phyloP scores from a whole-genome alignment of 2,113 vertebrate genomes.

The Lagopus muta region DNA sequence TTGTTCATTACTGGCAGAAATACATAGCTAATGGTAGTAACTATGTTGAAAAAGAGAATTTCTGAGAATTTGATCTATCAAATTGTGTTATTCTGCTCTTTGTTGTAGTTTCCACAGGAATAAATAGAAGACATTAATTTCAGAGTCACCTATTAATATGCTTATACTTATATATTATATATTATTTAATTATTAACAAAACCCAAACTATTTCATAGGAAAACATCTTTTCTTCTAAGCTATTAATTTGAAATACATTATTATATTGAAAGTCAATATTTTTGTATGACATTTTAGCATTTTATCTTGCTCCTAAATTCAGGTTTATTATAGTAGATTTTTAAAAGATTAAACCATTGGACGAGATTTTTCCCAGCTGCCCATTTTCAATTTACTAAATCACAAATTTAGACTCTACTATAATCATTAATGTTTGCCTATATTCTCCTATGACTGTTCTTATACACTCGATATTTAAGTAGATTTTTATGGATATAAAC shows the following conservation, averaged over 20 bases:
- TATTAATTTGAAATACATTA: neutral
- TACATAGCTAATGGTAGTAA: too few species aligned
- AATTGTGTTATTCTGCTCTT: too few species aligned
- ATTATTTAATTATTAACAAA: neutral
- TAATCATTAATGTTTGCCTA: neutral
- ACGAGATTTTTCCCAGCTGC: neutral
- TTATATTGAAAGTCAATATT: neutral
- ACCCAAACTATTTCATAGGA: neutral
- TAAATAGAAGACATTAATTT: neutral
- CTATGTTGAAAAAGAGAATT: too few species aligned
- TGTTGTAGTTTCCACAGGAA: too few species aligned
- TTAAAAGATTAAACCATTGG: neutral
- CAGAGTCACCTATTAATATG: neutral
- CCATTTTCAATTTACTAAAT: neutral
- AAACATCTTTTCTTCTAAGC: neutral
- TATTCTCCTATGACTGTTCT: neutral
- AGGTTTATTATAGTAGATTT: neutral
- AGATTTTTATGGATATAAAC: neutral
- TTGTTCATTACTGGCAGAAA: too few species aligned
- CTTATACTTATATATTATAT: neutral
- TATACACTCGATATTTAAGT: fast-evolving
- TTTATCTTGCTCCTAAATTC: neutral
- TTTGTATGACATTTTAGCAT: neutral
- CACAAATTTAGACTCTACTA: neutral
- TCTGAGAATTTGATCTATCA: too few species aligned